These are phyloP conservation scores for Limnodromus scolopaceus DNA, from an alignment of 2,797 vertebrate genomes.

Conservation along the genomic window DNA sequence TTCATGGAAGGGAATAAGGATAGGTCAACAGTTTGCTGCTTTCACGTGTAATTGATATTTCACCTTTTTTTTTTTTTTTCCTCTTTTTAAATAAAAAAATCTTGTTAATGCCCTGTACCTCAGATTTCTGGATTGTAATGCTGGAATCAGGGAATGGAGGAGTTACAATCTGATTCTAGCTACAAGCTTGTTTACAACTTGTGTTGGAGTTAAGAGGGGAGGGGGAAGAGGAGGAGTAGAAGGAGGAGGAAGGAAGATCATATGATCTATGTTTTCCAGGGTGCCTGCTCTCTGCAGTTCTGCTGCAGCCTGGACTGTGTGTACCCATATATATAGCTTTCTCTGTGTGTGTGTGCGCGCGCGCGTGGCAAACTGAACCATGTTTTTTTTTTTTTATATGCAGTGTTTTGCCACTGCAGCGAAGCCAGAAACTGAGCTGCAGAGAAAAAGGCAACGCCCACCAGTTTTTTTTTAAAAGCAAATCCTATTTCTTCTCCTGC, in stretches of 20 bases:
- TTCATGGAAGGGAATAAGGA: background rate
- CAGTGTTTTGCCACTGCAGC: conserved; percentile 73
- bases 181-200: conserved; percentile 77
- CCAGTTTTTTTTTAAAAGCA: background rate
- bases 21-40: background rate
- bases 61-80: background rate
- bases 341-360: background rate
- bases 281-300: conserved; percentile 68
- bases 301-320: conserved; percentile 61
- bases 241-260: conserved; percentile 68
- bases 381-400: conserved; percentile 38
- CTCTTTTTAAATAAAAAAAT: background rate
- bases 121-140: background rate
- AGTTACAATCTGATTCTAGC: conserved; percentile 51
- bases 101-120: background rate
- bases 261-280: conserved; percentile 77
- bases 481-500: background rate
- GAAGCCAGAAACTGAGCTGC: conserved; percentile 63
- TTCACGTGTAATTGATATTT: background rate
- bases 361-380: background rate
- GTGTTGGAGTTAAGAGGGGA: conserved; percentile 56
- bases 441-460: conserved; percentile 62
- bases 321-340: conserved; percentile 18
- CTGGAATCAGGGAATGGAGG: background rate
- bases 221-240: conserved; percentile 71